Evolutionary conservation across 1,140 invertebrate genomes (phyloP), one percentile per base, ranked within the genome.

Genomic region (Carposina sasakii): DNA sequence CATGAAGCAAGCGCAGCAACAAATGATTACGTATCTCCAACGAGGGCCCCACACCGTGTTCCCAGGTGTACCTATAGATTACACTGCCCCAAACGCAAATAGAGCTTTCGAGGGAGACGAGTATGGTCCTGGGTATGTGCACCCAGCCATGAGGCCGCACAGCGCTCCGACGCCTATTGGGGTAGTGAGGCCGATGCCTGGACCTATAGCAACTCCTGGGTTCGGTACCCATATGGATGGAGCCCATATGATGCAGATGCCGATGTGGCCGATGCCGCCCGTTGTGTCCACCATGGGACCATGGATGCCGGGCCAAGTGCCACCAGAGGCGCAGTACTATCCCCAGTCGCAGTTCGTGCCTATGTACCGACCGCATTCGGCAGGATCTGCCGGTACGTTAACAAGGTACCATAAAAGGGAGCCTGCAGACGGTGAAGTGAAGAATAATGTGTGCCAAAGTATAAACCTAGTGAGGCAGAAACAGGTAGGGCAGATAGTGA

Each of bases 1-100:
- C 1, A 86, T 86, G 85, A 86, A 86, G 48, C 85, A 86, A 67
- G 85, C 85, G 0, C 85, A 86, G 43, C 85, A 86, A 48, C 81
- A 85, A 22, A 83, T 86, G 78, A 82, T 74, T 41, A 71, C 74
- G 1, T 82, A 82, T 45, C 58, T 77, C 13, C 81, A 83, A 54
- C 67, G 81, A 57, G 75, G 72, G 15, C 73, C 78, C 0, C 78
- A 81, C 20, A 73, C 76, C 0, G 74, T 81, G 10, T 79, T 72
- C 44, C 78, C 81, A 0, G 74, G 71, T 42, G 65, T 73, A 3
- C n/a, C n/a, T n/a, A n/a, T n/a, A n/a, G 77, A 81, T 22, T 77
- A 70, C 47, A 58, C 59, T 10, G 74, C 76, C 6, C 63, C 62
- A 23, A 62, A 62, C 51, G 65, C 47, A 10, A 50, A 60, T 9